Base-by-base conservation (phyloP, 2,113 vertebrate species). In the Sylvietta virens region DNA sequence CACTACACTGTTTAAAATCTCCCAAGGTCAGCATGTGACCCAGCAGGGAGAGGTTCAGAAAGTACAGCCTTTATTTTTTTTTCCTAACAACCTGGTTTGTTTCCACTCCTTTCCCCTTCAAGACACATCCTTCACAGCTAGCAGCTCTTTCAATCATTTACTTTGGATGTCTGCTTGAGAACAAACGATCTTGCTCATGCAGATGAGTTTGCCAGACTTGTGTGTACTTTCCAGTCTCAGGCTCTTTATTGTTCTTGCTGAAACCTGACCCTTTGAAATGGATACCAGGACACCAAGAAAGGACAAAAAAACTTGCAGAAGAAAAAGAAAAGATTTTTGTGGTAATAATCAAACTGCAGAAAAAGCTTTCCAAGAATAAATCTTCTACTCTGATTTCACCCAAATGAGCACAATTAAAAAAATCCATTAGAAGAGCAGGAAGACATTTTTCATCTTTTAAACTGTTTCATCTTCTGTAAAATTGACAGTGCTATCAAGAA, bases 211-310 rank as follows among this genome's bases (percentile, higher is more conserved):
- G 98, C 98, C 98, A 98, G 98, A 98, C 98, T 97, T 97, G 97
- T 98, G 98, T 98, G 98, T 98, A 98, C 98, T 98, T 97, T 98
- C 97, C 98, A 97, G 98, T 98, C 98, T 98, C 97, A 92, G 97
- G 93, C 97, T 92, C 97, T 98, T 98, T 98, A 99, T 99, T 99
- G 98, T 99, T 98, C 98, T 98, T 96, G 90, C 92, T 98, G 99
- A 99, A 99, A 99, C 97, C 97, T 98, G 98, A 99, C 97, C 96
- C 98, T 98, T 96, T 98, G 98, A 98, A 98, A 98, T 98, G 98
- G 98, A 98, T 98, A 98, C 98, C 94, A 98, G 97, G 96, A 98
- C 97, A 98, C 93, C 97, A 97, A 96, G 80, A 92, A 90, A 92
- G 74, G 84, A 95, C 90, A 93, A 94, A 37, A 69, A 96, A 94